These are phyloP conservation scores for Mechanitis mazaeus DNA, from an alignment of 2,888 invertebrate species.

Conservation along the genomic window DNA sequence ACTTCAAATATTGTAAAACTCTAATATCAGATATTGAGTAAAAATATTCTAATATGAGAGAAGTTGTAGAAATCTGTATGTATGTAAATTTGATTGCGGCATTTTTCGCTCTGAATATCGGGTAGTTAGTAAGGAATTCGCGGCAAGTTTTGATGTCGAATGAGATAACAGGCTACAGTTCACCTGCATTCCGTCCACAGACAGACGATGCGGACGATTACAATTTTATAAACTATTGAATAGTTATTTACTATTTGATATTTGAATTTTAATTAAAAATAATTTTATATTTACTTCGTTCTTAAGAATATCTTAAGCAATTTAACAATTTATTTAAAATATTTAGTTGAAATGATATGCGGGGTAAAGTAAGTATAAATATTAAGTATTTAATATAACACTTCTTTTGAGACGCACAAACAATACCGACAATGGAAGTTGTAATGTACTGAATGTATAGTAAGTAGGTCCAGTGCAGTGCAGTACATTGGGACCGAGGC, in stretches of 20 bases:
- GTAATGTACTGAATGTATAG: background rate
- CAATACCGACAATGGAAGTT: background rate
- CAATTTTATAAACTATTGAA: background rate
- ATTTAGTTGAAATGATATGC: no score
- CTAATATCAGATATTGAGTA: background rate
- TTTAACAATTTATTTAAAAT: no score
- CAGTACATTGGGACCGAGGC: background rate
- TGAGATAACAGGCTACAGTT: conserved; percentile 16
- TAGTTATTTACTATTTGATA: no score
- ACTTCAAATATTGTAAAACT: no score
- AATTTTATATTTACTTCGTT: no score
- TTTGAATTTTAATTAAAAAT: no score
- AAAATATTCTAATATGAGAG: background rate
- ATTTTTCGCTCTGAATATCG: conserved; percentile 12
- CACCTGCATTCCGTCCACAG: conserved; percentile 13
- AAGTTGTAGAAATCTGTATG: background rate
- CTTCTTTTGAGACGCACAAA: conserved; percentile 1
- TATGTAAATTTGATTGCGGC: background rate
- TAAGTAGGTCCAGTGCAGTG: background rate
- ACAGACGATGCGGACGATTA: conserved; percentile 5
- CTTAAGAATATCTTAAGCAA: background rate
- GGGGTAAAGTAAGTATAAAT: no score
- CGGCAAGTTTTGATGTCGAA: conserved; percentile 4
- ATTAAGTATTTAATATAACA: background rate
- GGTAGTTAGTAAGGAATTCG: conserved; percentile 7